Conservation (phyloP, 2,797 vertebrate genomes). For the Falco concolor region DNA sequence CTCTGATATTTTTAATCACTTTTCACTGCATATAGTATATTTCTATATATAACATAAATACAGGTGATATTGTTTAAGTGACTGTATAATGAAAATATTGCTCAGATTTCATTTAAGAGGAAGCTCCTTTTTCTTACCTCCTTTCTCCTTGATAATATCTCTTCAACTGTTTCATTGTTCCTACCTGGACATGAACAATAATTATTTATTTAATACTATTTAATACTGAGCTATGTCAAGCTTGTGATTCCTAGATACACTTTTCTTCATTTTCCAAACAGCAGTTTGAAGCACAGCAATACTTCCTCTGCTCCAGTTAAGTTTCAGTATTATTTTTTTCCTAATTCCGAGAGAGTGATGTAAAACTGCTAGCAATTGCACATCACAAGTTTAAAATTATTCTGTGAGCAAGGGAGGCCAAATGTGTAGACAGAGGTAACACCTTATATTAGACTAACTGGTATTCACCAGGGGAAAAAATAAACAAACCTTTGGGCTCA, state of each 20-base stretch:
- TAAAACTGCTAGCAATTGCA: not conserved
- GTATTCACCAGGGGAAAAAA: not conserved
- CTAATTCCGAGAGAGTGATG: not conserved
- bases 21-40: not conserved
- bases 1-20: not conserved
- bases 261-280: not conserved
- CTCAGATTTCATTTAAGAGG: not conserved
- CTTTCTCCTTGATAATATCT: not conserved
- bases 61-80: not conserved
- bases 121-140: not conserved
- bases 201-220: not conserved
- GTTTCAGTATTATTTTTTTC: not conserved
- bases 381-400: not conserved
- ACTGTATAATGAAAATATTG: not conserved
- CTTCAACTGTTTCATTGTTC: not conserved
- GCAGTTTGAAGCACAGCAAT: not conserved
- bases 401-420: not conserved
- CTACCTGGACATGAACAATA: not conserved
- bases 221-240: not conserved
- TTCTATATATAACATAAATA: not conserved
- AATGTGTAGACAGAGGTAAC: not conserved
- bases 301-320: not conserved
- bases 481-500: not conserved
- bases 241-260: not conserved
- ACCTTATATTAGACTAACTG: not conserved